Evolutionary conservation across 2,797 vertebrate genomes (phyloP).

Genomic region (Gallinago nigripennis): DNA sequence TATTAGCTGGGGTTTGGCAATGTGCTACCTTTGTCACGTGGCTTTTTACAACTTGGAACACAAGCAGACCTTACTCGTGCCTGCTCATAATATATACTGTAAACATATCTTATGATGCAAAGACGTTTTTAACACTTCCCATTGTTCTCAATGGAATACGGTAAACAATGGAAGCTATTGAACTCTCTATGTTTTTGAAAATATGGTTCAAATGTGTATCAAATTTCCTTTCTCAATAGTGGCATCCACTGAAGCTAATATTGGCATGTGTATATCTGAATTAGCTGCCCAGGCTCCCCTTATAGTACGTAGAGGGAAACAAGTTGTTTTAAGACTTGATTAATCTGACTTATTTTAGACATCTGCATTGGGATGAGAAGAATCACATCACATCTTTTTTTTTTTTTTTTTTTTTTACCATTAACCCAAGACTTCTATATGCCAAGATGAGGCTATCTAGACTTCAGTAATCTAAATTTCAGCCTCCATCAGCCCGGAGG

Average conservation of each 20-base stretch:
- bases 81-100: not conserved
- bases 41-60: constrained; percentile 1
- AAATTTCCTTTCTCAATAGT: not conserved
- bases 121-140: not conserved
- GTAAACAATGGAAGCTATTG: not conserved
- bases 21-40: not conserved
- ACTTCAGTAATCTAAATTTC: not conserved
- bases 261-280: not conserved
- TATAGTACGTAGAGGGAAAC: not conserved
- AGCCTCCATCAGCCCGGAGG: not conserved
- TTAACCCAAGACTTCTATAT: not conserved
- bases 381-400: not conserved
- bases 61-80: not conserved
- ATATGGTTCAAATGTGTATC: not conserved
- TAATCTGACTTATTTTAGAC: not conserved
- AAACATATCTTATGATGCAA: not conserved
- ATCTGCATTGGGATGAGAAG: not conserved
- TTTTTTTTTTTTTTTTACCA: not conserved
- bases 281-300: not conserved
- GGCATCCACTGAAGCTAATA: not conserved
- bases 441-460: not conserved
- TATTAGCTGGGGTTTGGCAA: not conserved
- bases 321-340: not conserved
- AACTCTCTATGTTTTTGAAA: not conserved
- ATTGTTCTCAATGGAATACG: not conserved